A percentile compares a stretch with the other conserved stretches of the same genome.
These are phyloP conservation scores for Gila orcuttii DNA, from an alignment of 2,113 vertebrate genomes.

Conservation along the genomic window DNA sequence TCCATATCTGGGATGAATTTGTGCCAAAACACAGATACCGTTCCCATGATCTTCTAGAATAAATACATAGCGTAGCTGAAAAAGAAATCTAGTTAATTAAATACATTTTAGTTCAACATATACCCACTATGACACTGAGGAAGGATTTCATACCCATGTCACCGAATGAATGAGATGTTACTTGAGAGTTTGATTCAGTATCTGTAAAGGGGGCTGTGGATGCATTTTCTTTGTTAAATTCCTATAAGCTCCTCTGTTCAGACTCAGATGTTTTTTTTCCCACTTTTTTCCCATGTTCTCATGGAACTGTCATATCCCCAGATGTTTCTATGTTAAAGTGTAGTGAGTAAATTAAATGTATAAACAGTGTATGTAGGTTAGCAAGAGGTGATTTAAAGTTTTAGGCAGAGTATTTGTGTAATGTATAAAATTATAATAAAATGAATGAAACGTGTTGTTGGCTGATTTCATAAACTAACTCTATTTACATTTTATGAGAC, in stretches of 20 bases:
- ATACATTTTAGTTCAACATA: background rate
- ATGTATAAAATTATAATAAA: conserved; percentile 76
- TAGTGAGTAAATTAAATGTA: conserved; percentile 49
- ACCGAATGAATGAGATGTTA: conserved; percentile 9
- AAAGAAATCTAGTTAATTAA: background rate
- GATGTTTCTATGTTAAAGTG: conserved; percentile 52
- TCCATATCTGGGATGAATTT: conserved; percentile 56
- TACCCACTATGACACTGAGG: background rate
- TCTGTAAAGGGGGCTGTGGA: conserved; percentile 11
- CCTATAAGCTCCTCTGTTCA: conserved; percentile 30
- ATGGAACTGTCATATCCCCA: conserved; percentile 54
- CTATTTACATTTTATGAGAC: background rate
- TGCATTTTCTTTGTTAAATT: conserved; percentile 41
- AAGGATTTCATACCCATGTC: conserved; percentile 15
- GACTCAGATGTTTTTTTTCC: conserved; percentile 18
- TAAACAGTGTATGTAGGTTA: conserved; percentile 61
- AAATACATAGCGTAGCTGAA: background rate
- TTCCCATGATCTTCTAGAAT: conserved; percentile 41
- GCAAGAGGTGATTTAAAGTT: conserved; percentile 54
- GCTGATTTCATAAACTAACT: background rate
- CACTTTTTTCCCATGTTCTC: conserved; percentile 33
- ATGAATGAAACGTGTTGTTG: conserved; percentile 51
- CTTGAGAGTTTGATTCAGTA: conserved; percentile 17
- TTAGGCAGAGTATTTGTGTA: conserved; percentile 67
- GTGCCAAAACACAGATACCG: conserved; percentile 68